Base-by-base conservation (phyloP, 2,797 vertebrate species). In the Gymnothorax javanicus region DNA sequence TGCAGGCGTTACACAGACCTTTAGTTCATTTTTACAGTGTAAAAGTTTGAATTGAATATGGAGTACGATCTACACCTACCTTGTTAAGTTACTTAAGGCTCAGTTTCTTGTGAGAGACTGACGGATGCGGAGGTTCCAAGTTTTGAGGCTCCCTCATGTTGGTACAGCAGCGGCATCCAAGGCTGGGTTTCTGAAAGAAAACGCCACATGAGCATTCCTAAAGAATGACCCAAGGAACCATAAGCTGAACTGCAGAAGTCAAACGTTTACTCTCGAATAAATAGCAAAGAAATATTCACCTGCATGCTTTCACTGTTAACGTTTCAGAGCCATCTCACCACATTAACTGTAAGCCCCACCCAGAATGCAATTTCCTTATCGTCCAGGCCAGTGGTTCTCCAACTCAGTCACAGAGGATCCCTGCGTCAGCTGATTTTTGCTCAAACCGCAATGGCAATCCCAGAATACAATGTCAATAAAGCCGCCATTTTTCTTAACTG, bases 51-150 rank as follows among this genome's bases (percentile, higher is more conserved):
- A 58, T 82, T 82, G 25, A 82, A 58, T 57, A 58, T 52, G 64
- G 25, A 56, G 8, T n/a, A 82, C 50, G 69, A 69, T 82, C 64
- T 17, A 86, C 59, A 86, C 85, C 50, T n/a, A 86, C 85, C 77
- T 64, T 79, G 62, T 82, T 77, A 54, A 79, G 58, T 86, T 82
- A 62, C 75, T 81, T 86, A 33, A 50, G 33, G 73, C 73, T 64
- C 23, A 62, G 60, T 81, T 75, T 73, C 60, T 82, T 60, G 43
- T 56, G 56, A 33, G 67, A 64, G 69, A 33, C n/a, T 50, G 60
- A 58, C 33, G 77, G 85, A 33, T 64, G 43, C 43, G 77, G 43
- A 60, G 43, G 33, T 64, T 86, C 59, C 75, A 81, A 25, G 59
- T 69, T 82, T 13, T 64, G 77, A 82, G 82, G 56, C 82, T 82